phyloP scores from a whole-genome alignment of 1,140 invertebrate species.

The Caenorhabditis inopinata region DNA sequence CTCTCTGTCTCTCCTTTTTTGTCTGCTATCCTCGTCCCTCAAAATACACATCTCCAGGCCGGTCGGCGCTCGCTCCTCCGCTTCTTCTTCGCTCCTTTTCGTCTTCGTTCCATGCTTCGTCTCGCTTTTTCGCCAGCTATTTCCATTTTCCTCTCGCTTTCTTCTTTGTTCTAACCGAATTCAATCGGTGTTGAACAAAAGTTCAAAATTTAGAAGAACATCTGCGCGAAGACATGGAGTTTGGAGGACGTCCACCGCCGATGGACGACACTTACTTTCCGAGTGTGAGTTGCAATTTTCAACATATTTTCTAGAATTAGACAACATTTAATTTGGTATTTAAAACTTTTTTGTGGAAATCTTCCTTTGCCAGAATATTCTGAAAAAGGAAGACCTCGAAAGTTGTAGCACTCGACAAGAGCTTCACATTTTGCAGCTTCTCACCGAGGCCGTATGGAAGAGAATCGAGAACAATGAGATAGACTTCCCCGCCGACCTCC shows the following conservation, averaged over 20 bases:
- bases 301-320: too few species aligned
- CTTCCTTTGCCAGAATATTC: too few species aligned
- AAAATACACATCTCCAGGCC: conserved; percentile 2
- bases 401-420: too few species aligned
- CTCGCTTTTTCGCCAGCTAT: not conserved
- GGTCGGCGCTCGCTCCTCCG: not conserved
- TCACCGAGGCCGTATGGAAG: not conserved
- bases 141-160: not conserved
- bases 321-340: too few species aligned
- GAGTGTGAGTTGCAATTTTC: not conserved
- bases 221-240: not conserved
- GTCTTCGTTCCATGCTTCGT: not conserved
- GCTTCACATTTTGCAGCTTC: not conserved
- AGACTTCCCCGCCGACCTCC: not conserved
- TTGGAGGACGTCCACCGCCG: not conserved
- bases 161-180: not conserved
- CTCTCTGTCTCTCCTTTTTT: not conserved
- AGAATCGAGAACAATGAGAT: not conserved
- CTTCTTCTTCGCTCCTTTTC: not conserved
- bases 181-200: not conserved
- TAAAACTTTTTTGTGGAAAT: too few species aligned
- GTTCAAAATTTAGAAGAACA: not conserved
- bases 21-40: not conserved
- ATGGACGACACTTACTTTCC: not conserved
- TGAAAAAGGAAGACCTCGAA: too few species aligned